Evolutionary conservation across 2,113 vertebrate species (phyloP), one percentile per base, ranked within the genome.

Genomic region (Abramis brama): DNA sequence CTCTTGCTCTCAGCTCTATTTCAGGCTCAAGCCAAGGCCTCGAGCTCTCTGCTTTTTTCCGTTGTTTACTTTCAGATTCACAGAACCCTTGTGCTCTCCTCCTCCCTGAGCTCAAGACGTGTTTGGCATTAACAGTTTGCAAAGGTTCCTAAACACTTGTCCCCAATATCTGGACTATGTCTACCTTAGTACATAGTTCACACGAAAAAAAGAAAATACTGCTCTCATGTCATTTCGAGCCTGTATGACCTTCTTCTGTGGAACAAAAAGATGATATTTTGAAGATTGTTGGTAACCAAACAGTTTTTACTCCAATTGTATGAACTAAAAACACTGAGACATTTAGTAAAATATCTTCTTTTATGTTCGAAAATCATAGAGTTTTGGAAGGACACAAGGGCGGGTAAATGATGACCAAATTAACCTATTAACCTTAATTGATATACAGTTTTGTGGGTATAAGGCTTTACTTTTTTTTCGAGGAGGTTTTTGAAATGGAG

Each of bases 31-130:
- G 60, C 73, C 62, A 83, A 77, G 83, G 59, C 30, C 71, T 81
- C 5, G 6, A 45, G 19, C 62, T 74, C 52, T 23, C 39, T 76
- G 45, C 68, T 60, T 36, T 70, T 70, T 59, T 88, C 87, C 85
- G 82, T 85, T 89, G 88, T 87, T 89, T 87, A 89, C 39, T 23
- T 73, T 76, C 57, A 74, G 50, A 55, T 77, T 27, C 85, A 76
- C 66, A 70, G 27, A 86, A 43, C 59, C 60, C 79, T 59, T 30
- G 39, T 45, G 21, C 55, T 74, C 19, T 30, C 70, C 79, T 25
- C 60, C 79, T n/a, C 39, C 47, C 10, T 39, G 43, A 84, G 55
- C 59, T 27, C 64, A 79, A 79, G 59, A 52, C 25, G 17, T 25
- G 47, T 82, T 78, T 82, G 57, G n/a, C 76, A n/a, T 5, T 15